Percentiles rank a stretch among this genome's conserved stretches.
phyloP scores from a whole-genome alignment of 2,113 vertebrate species.

The Pomatostomus ruficeps region DNA sequence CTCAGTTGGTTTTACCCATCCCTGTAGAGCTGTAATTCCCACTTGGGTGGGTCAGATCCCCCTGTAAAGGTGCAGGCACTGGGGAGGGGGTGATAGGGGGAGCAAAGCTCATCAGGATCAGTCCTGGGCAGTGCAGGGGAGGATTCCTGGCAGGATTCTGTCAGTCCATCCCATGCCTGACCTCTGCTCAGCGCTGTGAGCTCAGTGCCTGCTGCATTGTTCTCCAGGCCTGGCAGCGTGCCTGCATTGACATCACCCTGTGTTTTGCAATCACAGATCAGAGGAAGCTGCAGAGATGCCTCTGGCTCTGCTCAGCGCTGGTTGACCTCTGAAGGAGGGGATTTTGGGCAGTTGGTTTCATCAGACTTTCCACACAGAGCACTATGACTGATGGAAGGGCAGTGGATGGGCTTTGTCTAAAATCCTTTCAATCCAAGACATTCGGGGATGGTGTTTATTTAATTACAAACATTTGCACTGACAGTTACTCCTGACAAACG shows the following conservation, averaged over 20 bases:
- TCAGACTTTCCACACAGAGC: background rate
- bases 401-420: background rate
- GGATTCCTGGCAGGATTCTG: background rate
- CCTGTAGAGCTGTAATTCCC: background rate
- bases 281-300: background rate
- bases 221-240: background rate
- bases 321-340: background rate
- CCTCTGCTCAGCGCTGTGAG: background rate
- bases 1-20: background rate
- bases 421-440: background rate
- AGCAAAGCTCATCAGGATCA: background rate
- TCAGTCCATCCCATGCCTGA: background rate
- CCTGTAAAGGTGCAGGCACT: background rate
- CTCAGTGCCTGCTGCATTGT: background rate
- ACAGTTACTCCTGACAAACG: background rate
- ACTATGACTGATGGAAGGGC: background rate
- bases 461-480: background rate
- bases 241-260: background rate
- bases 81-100: background rate
- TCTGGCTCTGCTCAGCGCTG: background rate
- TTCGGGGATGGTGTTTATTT: background rate
- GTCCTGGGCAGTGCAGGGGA: background rate
- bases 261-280: conserved; percentile 21
- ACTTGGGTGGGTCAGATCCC: background rate
- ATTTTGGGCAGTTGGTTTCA: background rate